These are phyloP conservation scores for Hippopotamyrus pictus DNA, from an alignment of 2,797 vertebrate species.

Conservation along the genomic window DNA sequence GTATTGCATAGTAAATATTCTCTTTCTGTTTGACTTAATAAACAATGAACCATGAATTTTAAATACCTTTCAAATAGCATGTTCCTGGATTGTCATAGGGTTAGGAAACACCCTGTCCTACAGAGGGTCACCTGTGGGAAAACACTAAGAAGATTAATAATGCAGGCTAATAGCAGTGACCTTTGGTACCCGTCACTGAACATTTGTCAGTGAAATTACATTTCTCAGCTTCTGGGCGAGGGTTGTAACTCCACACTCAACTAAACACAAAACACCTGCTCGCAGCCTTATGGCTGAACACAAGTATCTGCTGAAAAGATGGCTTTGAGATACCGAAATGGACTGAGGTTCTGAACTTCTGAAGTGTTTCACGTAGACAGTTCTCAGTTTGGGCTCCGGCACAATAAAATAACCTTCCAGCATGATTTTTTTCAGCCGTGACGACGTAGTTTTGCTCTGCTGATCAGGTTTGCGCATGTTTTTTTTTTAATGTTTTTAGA, in stretches of 20 bases:
- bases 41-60: not conserved
- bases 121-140: not conserved
- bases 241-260: not conserved
- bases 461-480: not conserved
- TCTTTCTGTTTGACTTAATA: not conserved
- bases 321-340: not conserved
- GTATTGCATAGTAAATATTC: not conserved
- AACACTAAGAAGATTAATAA: not conserved
- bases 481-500: not conserved
- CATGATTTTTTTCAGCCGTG: not conserved
- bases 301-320: not conserved
- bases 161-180: not conserved
- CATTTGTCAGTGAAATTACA: slow-evolving; percentile 33
- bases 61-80: not conserved
- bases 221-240: slow-evolving; percentile 28
- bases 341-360: not conserved
- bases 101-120: not conserved
- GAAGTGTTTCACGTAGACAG: not conserved
- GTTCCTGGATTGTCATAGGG: not conserved
- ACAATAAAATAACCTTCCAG: not conserved
- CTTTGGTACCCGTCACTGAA: not conserved
- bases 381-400: not conserved
- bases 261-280: slow-evolving; percentile 4
- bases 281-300: not conserved
- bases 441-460: not conserved